Conservation (phyloP, 30 jellyfish, hydroid and myxozoan species). For the Mastigias papua region DNA sequence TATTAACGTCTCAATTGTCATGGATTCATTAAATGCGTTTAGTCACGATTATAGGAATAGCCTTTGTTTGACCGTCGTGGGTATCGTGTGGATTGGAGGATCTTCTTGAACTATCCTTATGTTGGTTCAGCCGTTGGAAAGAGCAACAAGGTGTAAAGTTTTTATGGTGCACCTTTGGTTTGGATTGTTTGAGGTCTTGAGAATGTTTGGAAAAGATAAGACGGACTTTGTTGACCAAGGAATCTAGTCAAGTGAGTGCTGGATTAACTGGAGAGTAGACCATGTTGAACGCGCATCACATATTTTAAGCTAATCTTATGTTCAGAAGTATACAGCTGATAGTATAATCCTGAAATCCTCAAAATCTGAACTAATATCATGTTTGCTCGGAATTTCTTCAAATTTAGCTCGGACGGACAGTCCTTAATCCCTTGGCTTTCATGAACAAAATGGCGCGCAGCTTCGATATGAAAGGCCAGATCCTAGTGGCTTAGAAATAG, state of each 20-base stretch:
- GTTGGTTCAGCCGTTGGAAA: constrained; percentile 31
- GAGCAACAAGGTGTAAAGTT: constrained; percentile 57
- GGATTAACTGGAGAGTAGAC: constrained; percentile 46
- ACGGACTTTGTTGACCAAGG: constrained; percentile 54
- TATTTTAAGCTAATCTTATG: constrained; percentile 57
- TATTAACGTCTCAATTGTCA: constrained; percentile 15
- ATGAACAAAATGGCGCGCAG: constrained; percentile 70
- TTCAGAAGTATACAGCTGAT: constrained; percentile 68
- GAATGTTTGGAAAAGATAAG: constrained; percentile 73
- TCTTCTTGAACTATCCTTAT: neutral
- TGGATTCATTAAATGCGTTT: constrained; percentile 11
- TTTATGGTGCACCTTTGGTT: constrained; percentile 59
- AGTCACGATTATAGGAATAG: neutral
- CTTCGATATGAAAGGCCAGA: constrained; percentile 43
- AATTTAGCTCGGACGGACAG: constrained; percentile 61
- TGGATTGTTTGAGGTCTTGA: constrained; percentile 63
- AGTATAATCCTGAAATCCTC: constrained; percentile 48
- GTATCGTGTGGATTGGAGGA: neutral
- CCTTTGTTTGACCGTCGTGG: constrained; percentile 10
- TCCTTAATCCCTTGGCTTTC: constrained; percentile 54
- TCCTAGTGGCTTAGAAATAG: constrained; percentile 58
- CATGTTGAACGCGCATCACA: constrained; percentile 23
- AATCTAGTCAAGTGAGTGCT: constrained; percentile 54
- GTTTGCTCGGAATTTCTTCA: constrained; percentile 59
- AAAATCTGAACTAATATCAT: constrained; percentile 59